Percentiles rank a stretch among this genome's conserved stretches.
Conservation (phyloP, 2,113 vertebrate species). For the Gorilla gorilla region DNA sequence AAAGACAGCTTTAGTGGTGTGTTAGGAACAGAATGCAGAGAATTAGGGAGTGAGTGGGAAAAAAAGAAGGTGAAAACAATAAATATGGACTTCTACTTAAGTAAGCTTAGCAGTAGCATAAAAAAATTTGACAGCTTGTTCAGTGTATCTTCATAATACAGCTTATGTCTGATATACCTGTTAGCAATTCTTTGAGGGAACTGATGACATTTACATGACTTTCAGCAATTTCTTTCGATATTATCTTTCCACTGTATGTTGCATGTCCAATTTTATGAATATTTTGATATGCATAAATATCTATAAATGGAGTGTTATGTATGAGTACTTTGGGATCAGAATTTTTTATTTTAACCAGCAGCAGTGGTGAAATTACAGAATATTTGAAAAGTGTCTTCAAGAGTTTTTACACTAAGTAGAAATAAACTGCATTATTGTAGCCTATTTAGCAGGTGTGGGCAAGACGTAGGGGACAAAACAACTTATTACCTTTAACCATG, state of each 20-base stretch:
- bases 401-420: not conserved
- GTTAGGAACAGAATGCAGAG: not conserved
- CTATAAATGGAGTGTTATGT: not conserved
- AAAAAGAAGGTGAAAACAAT: not conserved
- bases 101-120: not conserved
- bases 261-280: not conserved
- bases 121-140: not conserved
- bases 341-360: not conserved
- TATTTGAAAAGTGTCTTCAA: not conserved
- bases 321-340: not conserved
- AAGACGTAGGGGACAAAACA: not conserved
- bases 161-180: not conserved
- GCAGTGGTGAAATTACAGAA: not conserved
- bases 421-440: not conserved
- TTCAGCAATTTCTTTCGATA: not conserved
- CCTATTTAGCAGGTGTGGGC: not conserved
- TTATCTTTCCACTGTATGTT: not conserved
- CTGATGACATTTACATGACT: conserved; percentile 4
- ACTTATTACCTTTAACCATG: not conserved
- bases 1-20: not conserved
- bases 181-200: not conserved
- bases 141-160: not conserved
- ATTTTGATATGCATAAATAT: not conserved
- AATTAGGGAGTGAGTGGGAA: not conserved
- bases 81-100: not conserved